Percentiles rank a stretch among this genome's conserved stretches.
Evolutionary conservation across 2,113 vertebrate genomes (phyloP).

Genomic region (Otus sunia): DNA sequence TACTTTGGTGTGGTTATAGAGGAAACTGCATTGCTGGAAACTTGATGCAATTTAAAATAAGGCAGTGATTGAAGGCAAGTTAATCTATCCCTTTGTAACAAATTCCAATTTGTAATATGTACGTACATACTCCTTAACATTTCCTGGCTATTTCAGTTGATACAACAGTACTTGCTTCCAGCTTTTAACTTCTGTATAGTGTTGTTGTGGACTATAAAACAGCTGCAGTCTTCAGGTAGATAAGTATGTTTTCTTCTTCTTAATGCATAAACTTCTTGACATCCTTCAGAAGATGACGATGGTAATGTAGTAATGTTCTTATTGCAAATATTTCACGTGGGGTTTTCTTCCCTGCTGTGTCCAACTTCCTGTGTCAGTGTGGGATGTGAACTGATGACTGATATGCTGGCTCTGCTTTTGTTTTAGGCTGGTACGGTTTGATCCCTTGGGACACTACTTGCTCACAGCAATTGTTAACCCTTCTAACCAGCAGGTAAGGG

Average conservation of each 20-base stretch:
- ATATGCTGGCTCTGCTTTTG: slow-evolving; percentile 17
- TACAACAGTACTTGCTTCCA: background rate
- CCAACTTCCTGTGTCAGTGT: background rate
- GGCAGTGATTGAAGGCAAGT: background rate
- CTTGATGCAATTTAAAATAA: background rate
- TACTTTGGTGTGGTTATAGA: background rate
- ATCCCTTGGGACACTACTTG: slow-evolving; percentile 97
- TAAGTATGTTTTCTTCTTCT: background rate
- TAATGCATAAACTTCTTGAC: background rate
- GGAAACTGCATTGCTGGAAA: background rate
- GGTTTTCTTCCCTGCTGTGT: background rate
- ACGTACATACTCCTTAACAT: background rate
- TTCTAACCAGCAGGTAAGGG: slow-evolving; percentile 94
- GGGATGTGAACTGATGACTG: background rate
- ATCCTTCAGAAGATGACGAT: background rate
- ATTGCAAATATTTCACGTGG: background rate
- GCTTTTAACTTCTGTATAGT: background rate
- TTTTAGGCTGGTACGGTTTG: slow-evolving; percentile 94
- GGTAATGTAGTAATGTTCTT: background rate
- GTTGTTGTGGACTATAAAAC: background rate
- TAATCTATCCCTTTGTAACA: background rate
- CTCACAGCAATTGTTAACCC: slow-evolving; percentile 97
- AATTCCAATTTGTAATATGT: background rate
- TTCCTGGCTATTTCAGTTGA: background rate
- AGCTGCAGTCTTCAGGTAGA: background rate